phyloP scores from a whole-genome alignment of 2,113 vertebrate genomes.

The Brienomyrus longianalis region DNA sequence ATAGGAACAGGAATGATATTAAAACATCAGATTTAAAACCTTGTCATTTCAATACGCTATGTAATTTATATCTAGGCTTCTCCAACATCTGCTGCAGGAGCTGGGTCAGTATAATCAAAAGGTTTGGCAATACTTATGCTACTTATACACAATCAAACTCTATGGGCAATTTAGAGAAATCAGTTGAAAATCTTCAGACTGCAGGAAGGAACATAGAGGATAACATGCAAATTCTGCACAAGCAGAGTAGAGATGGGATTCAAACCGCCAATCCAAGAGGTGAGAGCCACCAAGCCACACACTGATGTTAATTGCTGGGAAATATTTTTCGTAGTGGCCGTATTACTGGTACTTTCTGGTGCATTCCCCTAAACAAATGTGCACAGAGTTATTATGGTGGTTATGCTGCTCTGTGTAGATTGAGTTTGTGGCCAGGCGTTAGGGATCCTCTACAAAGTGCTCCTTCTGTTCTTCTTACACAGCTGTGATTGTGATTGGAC shows the following conservation, averaged over 20 bases:
- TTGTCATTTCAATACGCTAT: neutral
- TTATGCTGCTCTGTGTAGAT: neutral
- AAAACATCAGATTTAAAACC: neutral
- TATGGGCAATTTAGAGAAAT: neutral
- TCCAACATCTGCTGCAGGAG: neutral
- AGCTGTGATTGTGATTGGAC: neutral
- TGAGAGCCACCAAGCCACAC: neutral
- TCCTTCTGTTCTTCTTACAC: neutral
- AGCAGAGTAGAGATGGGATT: neutral
- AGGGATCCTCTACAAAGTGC: neutral
- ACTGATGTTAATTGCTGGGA: neutral
- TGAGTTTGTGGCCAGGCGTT: neutral
- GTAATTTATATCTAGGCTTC: neutral
- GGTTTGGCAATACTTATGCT: neutral
- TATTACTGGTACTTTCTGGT: neutral
- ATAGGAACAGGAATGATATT: neutral
- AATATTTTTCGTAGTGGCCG: neutral
- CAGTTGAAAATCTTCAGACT: neutral
- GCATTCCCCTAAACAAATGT: neutral
- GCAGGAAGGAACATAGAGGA: neutral
- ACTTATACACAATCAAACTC: neutral
- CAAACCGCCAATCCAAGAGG: neutral
- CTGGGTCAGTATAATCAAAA: neutral
- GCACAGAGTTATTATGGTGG: neutral
- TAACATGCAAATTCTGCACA: neutral